Evolutionary conservation across 2,113 vertebrate species (phyloP).

Genomic region (Malaclemys terrapin): DNA sequence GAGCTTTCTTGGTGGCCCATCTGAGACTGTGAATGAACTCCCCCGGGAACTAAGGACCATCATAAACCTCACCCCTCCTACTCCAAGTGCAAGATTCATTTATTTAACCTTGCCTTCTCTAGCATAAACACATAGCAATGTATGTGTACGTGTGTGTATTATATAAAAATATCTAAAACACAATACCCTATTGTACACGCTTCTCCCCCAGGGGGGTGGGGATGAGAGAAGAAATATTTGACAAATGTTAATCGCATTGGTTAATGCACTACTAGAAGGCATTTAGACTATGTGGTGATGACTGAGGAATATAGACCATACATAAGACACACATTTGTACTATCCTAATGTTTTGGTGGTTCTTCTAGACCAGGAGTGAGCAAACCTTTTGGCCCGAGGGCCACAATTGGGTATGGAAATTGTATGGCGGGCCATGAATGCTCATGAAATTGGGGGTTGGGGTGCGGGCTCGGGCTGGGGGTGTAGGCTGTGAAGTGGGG

Average conservation of each 20-base stretch:
- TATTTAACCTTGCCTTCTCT: background rate
- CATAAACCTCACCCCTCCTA: background rate
- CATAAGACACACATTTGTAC: background rate
- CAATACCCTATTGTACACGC: background rate
- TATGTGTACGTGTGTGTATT: too few species aligned
- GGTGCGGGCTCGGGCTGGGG: too few species aligned
- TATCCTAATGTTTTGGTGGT: background rate
- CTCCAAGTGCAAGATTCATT: background rate
- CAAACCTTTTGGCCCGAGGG: too few species aligned
- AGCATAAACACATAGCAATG: background rate
- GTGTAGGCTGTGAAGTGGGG: too few species aligned
- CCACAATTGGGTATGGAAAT: too few species aligned
- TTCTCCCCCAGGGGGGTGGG: background rate
- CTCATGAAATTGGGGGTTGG: too few species aligned
- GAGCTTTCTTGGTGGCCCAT: background rate
- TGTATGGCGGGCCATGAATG: too few species aligned
- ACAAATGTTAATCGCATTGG: background rate
- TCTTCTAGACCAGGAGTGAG: background rate
- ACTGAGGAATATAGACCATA: rapidly evolving
- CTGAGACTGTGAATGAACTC: background rate
- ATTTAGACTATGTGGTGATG: background rate
- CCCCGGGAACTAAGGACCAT: background rate
- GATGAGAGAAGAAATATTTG: background rate
- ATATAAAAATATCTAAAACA: background rate
- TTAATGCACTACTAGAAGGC: background rate